Conservation (phyloP, 2,113 vertebrate species). For the Ictidomys tridecemlineatus region DNA sequence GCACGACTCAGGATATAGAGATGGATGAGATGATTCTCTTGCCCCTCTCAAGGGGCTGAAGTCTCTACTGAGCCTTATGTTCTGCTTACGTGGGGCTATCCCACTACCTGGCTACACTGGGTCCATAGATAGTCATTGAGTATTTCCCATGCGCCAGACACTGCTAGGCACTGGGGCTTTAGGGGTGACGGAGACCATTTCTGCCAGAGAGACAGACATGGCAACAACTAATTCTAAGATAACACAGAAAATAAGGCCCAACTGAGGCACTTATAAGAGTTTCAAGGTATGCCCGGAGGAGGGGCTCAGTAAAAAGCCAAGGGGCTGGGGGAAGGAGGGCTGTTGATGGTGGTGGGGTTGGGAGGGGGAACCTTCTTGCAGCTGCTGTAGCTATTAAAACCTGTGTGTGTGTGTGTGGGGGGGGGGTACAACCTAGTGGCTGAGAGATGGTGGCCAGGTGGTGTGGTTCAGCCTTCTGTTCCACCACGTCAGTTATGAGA, state of each 20-base stretch:
- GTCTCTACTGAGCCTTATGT: background rate
- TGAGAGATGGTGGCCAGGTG: background rate
- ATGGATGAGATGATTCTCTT: background rate
- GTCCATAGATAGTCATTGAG: background rate
- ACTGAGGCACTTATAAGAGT: background rate
- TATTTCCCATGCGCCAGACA: background rate
- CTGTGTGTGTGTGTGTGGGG: background rate
- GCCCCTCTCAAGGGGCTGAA: background rate
- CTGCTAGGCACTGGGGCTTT: background rate
- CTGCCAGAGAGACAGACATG: background rate
- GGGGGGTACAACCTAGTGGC: background rate
- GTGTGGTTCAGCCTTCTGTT: background rate
- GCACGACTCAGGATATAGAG: background rate
- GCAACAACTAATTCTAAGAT: background rate
- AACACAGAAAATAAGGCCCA: background rate
- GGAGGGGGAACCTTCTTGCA: background rate
- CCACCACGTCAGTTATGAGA: background rate
- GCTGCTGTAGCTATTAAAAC: background rate
- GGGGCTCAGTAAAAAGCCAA: background rate
- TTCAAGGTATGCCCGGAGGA: background rate
- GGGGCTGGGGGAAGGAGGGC: background rate
- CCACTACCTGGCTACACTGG: background rate
- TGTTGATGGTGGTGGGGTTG: background rate
- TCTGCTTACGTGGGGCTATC: background rate
- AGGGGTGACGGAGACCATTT: background rate